Base-by-base conservation (phyloP, 2,888 invertebrate genomes). In the Dusona sp. region DNA sequence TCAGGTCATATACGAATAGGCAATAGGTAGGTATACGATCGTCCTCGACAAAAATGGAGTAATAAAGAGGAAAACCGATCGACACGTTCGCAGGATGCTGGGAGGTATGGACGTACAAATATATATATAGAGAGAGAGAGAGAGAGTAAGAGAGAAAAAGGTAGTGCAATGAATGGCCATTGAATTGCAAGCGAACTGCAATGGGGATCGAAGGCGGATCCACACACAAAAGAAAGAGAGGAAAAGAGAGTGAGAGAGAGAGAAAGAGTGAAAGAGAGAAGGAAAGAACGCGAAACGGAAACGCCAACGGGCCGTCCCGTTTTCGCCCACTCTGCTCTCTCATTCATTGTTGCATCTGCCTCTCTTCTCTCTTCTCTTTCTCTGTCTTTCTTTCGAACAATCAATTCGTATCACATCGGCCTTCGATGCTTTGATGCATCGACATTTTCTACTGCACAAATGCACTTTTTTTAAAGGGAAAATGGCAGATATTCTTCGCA, bases 241-340 rank as follows among this genome's bases (percentile, higher is more conserved):
- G n/a, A 19, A 42, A 45, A 67, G 73, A 67, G 42, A 74, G 13
- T 11, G 22, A 74, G 36, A 57, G 74, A 36, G 42, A 57, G 57
- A 57, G 33, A n/a, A n/a, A n/a, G 33, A 4, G 33, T 33, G 33
- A 2, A 11, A 1, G 25, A 75, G 75, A 38, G 45, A 51, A 42
- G 22, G 67, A 86, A 86, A 83, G 86, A 83, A 83, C 83, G 64
- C 80, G 79, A 80, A 86, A 83, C 86, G 86, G 86, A 86, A 86
- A 86, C 86, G 86, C 86, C 79, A 57, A 82, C 85, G 61, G 83
- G 77, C 83, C 77, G 79, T 77, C 70, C 80, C 83, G 80, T 80
- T 74, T 74, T 86, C 86, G 86, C 86, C 86, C 86, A 86, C 86
- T 77, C 77, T 75, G 67, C 65, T 85, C 65, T 61, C 74, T 79